Conservation (phyloP, 2,888 invertebrate species). For the Horisme vitalbata region DNA sequence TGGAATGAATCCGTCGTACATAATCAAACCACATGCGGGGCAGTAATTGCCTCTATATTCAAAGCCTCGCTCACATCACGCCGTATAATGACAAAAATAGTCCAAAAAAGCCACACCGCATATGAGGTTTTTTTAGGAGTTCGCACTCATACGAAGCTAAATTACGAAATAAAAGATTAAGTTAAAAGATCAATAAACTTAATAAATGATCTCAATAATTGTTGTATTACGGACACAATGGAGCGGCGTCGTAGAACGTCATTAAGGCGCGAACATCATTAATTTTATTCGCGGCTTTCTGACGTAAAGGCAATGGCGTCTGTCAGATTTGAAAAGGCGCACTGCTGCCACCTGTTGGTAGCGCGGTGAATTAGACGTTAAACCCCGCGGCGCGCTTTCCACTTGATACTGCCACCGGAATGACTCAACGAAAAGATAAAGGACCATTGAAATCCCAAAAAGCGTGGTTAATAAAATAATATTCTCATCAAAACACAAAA, state of each 20-base stretch:
- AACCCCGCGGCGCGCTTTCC: slow-evolving; percentile 71
- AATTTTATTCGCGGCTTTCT: slow-evolving; percentile 82
- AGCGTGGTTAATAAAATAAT: slow-evolving; percentile 8
- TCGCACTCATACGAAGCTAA: slow-evolving; percentile 78
- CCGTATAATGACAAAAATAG: slow-evolving; percentile 83
- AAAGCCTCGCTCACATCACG: slow-evolving; percentile 81
- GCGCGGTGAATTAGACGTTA: slow-evolving; percentile 77
- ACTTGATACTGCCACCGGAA: slow-evolving; percentile 78
- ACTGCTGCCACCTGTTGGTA: slow-evolving; percentile 82
- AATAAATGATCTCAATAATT: slow-evolving; percentile 84
- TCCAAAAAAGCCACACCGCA: slow-evolving; percentile 75
- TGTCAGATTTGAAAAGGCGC: slow-evolving; percentile 80
- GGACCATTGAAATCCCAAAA: slow-evolving; percentile 46
- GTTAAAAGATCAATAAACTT: slow-evolving; percentile 83
- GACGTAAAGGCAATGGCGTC: slow-evolving; percentile 81
- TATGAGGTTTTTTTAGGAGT: slow-evolving; percentile 81
- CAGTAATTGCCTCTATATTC: slow-evolving; percentile 82
- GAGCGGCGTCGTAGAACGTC: slow-evolving; percentile 81
- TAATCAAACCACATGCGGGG: slow-evolving; percentile 82
- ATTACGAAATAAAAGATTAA: slow-evolving; percentile 84
- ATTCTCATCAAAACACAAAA: slow-evolving; percentile 6
- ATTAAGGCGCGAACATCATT: slow-evolving; percentile 82
- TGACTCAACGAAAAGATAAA: slow-evolving; percentile 61
- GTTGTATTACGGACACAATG: slow-evolving; percentile 83
- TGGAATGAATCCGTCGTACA: slow-evolving; percentile 73